phyloP scores from a whole-genome alignment of 2,113 vertebrate species.

The Proteles cristata region DNA sequence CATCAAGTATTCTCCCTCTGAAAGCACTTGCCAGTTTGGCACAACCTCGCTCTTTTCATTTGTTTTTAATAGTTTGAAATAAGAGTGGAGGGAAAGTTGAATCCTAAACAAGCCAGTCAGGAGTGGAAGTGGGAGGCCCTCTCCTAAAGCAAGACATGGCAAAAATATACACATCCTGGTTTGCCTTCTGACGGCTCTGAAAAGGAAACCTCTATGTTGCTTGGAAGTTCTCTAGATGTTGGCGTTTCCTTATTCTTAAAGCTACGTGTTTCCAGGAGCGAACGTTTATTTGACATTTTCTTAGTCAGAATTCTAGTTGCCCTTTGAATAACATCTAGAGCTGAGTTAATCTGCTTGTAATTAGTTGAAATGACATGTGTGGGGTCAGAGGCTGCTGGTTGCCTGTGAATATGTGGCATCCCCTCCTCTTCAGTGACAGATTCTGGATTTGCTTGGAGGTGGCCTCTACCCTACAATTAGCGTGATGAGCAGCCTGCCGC shows the following conservation, averaged over 20 bases:
- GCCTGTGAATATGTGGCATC: not conserved
- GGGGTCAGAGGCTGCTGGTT: not conserved
- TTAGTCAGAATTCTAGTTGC: not conserved
- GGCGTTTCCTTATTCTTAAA: slow-evolving; percentile 28
- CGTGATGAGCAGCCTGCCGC: not conserved
- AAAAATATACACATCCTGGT: slow-evolving; percentile 1
- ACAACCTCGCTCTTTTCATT: not conserved
- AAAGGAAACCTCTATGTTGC: not conserved
- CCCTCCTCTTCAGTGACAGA: not conserved
- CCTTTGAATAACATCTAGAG: not conserved
- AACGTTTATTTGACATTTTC: slow-evolving; percentile 2
- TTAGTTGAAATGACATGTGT: not conserved
- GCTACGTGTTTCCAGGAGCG: not conserved
- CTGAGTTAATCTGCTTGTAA: slow-evolving; percentile 38
- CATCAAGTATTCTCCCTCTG: not conserved
- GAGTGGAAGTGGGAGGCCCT: not conserved
- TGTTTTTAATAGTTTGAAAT: slow-evolving; percentile 59
- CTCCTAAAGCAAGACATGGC: not conserved
- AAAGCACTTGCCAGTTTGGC: slow-evolving; percentile 19
- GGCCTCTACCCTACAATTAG: not conserved
- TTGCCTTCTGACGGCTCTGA: not conserved
- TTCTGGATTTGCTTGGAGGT: not conserved
- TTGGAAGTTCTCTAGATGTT: slow-evolving; percentile 25
- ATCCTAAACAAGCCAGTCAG: slow-evolving; percentile 13
- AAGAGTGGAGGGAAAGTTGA: slow-evolving; percentile 37